phyloP scores from a whole-genome alignment of 1,140 invertebrate genomes.

The Zaprionus camerounensis region DNA sequence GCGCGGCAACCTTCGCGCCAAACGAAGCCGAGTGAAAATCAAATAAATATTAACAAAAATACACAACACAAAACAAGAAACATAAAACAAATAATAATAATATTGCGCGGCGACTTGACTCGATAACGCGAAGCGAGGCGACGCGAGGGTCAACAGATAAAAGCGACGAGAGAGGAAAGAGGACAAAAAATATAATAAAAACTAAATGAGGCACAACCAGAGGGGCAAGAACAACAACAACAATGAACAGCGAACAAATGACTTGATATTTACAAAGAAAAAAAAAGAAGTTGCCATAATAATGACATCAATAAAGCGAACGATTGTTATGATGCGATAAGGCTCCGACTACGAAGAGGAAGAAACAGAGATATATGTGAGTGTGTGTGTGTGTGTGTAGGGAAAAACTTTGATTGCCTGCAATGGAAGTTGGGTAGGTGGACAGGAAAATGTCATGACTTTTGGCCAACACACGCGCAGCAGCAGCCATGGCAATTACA shows the following conservation, averaged over 20 bases:
- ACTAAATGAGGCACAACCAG: constrained; percentile 61
- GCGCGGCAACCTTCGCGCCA: constrained; percentile 24
- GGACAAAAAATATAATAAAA: constrained; percentile 21
- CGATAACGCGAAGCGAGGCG: constrained; percentile 32
- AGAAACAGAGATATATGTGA: constrained; percentile 6
- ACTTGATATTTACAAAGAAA: constrained; percentile 59
- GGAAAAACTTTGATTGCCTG: constrained; percentile 69
- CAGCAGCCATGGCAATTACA: constrained; percentile 53
- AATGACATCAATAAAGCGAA: constrained; percentile 78
- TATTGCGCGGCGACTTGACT: constrained; percentile 30
- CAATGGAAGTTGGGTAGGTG: constrained; percentile 4
- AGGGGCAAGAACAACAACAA: constrained; percentile 28
- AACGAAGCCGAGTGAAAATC: constrained; percentile 32
- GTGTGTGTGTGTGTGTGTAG: constrained; percentile 12
- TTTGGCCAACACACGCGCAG: constrained; percentile 46
- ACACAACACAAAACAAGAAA: neutral
- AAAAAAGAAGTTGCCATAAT: constrained; percentile 59
- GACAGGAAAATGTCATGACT: constrained; percentile 62
- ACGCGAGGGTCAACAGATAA: constrained; percentile 39
- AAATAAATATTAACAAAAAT: constrained; percentile 39
- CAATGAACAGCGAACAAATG: constrained; percentile 47
- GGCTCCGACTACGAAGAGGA: constrained; percentile 38
- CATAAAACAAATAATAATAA: constrained; percentile 15
- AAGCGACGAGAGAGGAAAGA: constrained; percentile 1
- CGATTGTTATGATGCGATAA: constrained; percentile 72